Base-by-base conservation (phyloP, 1,140 invertebrate genomes). In the Bathynomus jamesi region DNA sequence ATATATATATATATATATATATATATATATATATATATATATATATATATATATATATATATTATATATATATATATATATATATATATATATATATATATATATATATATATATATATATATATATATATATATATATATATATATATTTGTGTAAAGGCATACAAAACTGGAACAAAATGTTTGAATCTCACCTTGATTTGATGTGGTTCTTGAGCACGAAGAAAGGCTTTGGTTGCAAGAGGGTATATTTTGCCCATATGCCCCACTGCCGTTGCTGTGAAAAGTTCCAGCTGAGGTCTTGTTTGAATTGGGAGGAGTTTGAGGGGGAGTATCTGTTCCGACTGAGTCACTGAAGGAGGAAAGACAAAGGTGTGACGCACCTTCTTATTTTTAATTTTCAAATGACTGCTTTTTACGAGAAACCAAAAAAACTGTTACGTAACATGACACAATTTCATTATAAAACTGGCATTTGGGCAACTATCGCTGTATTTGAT, bases 241-340 rank as follows among this genome's bases (percentile, higher is more conserved):
- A 8, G 7, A 17, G 17, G 32, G 32, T 17, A 40, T 40, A 40
- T 40, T 40, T 40, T 40, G 32, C 7, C 32, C 32, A 17, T 40
- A 40, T 8, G 17, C 32, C 17, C 32, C 32, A 40, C 17, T 40
- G 7, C 32, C 32, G 32, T 40, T 40, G 32, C 17, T 40, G 17
- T 40, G 32, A 40, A 40, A 40, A 17, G 7, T 40, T 40, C 32
- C 32, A 8, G 7, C 32, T 8, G 32, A 7, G 7, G 32, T 40
- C 17, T 40, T 71, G 82, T 93, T 94, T 89, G 93, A 91, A 83
- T 91, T 94, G 81, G 92, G 92, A 70, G 92, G 92, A 75, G 93
- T 95, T 84, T 94, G 92, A 28, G 92, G 93, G 76, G 92, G 93
- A 73, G 93, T 95, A 82, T 93, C 93, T 75, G 92, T 93, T 46